A percentile compares a stretch with the other conserved stretches of the same genome.
phyloP scores from a whole-genome alignment of 2,113 vertebrate species.

The Xyliphius kryptos region DNA sequence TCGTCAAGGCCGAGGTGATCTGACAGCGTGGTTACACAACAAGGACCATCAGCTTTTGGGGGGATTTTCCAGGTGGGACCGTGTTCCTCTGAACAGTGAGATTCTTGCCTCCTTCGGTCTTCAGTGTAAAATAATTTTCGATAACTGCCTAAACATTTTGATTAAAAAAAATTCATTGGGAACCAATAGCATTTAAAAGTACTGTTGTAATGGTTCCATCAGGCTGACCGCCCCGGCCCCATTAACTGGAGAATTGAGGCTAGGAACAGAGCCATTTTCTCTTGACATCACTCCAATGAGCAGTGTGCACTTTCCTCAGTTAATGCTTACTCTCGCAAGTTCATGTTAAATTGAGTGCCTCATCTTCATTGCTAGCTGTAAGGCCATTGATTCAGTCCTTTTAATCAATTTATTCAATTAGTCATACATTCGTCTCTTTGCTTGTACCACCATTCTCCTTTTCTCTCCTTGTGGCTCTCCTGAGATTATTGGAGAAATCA shows the following conservation, averaged over 20 bases:
- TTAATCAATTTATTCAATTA: conserved; percentile 48
- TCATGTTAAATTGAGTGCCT: conserved; percentile 44
- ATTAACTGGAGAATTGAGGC: conserved; percentile 10
- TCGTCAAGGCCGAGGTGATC: conserved; percentile 28
- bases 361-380: conserved; percentile 45
- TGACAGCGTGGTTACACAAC: conserved; percentile 27
- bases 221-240: conserved; percentile 1
- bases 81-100: no score
- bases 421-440: conserved; percentile 45
- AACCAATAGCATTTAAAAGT: conserved; percentile 3
- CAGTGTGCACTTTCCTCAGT: conserved; percentile 27
- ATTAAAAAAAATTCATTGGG: conserved; percentile 4
- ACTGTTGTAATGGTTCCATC: conserved; percentile 13
- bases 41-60: neutral
- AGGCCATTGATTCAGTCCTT: conserved; percentile 43
- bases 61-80: conserved; percentile 6
- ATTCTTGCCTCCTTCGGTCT: no score
- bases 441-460: conserved; percentile 38
- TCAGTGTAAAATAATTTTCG: no score
- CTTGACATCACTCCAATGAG: conserved; percentile 26
- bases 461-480: conserved; percentile 36
- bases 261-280: conserved; percentile 20
- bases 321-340: conserved; percentile 47
- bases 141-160: neutral
- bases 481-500: conserved; percentile 41